Conservation (phyloP, 1,140 invertebrate genomes). For the Panulirus ornatus region DNA sequence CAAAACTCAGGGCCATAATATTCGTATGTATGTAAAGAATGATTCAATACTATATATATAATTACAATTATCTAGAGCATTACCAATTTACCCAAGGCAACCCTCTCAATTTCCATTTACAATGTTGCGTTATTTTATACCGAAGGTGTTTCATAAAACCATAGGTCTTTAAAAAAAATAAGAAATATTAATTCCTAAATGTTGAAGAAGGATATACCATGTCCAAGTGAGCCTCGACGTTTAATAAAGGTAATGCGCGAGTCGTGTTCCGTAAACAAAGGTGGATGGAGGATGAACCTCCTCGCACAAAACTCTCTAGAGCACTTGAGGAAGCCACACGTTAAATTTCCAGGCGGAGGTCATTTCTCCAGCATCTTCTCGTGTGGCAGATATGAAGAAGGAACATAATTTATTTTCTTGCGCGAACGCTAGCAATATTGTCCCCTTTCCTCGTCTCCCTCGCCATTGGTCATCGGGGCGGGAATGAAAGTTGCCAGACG, state of each 20-base stretch:
- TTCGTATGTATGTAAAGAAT: too few species aligned
- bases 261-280: background rate
- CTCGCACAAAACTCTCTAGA: background rate
- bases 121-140: too few species aligned
- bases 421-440: slow-evolving; percentile 59
- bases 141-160: too few species aligned
- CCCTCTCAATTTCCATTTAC: too few species aligned
- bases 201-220: background rate
- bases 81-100: too few species aligned
- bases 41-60: too few species aligned
- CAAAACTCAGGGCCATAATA: too few species aligned
- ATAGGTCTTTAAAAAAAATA: too few species aligned
- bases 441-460: slow-evolving; percentile 51
- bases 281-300: too few species aligned
- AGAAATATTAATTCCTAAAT: background rate
- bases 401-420: slow-evolving; percentile 61
- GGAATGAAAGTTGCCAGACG: slow-evolving; percentile 47
- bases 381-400: slow-evolving; percentile 50
- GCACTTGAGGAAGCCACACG: background rate
- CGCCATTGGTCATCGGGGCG: slow-evolving; percentile 67
- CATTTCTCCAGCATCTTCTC: slow-evolving; percentile 42
- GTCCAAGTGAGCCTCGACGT: background rate
- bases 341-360: slow-evolving; percentile 42
- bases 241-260: background rate
- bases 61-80: too few species aligned